Base-by-base conservation (phyloP, 1,140 invertebrate species). In the Bombus vancouverensis region DNA sequence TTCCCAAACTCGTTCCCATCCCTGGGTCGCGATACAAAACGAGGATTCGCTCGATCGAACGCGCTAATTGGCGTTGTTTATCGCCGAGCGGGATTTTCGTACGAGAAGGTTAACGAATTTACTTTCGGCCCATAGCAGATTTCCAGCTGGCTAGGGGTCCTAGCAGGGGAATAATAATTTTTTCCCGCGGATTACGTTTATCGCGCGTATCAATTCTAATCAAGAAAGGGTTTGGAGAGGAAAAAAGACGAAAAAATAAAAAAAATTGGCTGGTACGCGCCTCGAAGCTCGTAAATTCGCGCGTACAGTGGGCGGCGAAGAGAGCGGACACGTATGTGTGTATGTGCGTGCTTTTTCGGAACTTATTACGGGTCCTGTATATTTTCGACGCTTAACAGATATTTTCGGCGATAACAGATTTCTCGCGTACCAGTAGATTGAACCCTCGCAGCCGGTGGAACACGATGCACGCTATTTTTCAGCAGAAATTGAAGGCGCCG, bases 401-500 rank as follows among this genome's bases (percentile, higher is more conserved):
- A 53, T 53, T 53, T 53, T 53, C 47, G 25, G 37, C 47, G 81
- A 83, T 83, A 83, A 84, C 82, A 84, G 82, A 84, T 84, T 84
- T 80, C 76, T 59, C 53, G 66, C 66, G 39, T 66, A 75, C 39
- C 66, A 18, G 39, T 42, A 47, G 83, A 84, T 72, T 72, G 66
- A 84, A 84, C 76, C 80, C 62, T 72, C 66, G 28, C 18, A 42
- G 25, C 47, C 22, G 70, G n/a, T 59, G n/a, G 76, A 62, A 71
- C 65, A 70, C 75, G 82, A 79, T 44, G 82, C 76, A 71, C 47
- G 75, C 62, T 71, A 84, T 84, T 84, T 84, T 80, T 84, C 83
- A 84, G 47, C 53, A 79, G 76, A 84, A 84, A 84, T 84, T 80
- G 83, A 84, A 84, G 83, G 76, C 57, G 76, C 68, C 70, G 66